Percentiles rank a stretch among this genome's conserved stretches.
These are phyloP conservation scores for Ametastegia equiseti DNA, from an alignment of 2,888 invertebrate species.

Conservation along the genomic window DNA sequence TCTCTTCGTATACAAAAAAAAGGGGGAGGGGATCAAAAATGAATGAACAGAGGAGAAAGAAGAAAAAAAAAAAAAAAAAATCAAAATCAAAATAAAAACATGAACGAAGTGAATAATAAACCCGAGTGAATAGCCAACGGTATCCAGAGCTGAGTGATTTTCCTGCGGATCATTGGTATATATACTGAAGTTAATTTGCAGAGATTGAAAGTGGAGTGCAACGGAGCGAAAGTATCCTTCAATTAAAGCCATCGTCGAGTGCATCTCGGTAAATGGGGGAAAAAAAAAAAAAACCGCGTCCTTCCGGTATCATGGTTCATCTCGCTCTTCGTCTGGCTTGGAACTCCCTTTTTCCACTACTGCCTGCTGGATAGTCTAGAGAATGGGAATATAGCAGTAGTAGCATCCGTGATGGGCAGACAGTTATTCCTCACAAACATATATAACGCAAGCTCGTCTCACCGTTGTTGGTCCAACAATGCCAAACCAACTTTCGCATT, in stretches of 20 bases:
- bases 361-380: too few relatives aligned
- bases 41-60: too few relatives aligned
- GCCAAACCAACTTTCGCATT: conserved; percentile 73
- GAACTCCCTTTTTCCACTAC: conserved; percentile 24
- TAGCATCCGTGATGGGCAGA: not conserved
- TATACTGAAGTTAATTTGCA: not conserved
- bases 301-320: conserved; percentile 44
- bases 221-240: conserved; percentile 21
- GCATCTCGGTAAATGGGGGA: conserved; percentile 39
- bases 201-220: conserved; percentile 23
- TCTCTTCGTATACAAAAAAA: not conserved
- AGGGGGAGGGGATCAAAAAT: too few relatives aligned
- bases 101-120: not conserved
- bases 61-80: not conserved
- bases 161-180: not conserved
- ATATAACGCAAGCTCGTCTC: not conserved
- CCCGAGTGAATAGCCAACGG: not conserved
- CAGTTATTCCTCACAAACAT: conserved; percentile 24
- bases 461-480: conserved; percentile 63
- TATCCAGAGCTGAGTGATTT: conserved; percentile 3
- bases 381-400: not conserved
- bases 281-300: conserved; percentile 40
- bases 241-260: conserved; percentile 23
- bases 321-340: conserved; percentile 33
- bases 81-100: too few relatives aligned